Conservation (phyloP, 2,113 vertebrate species). For the Microtus montanus region DNA sequence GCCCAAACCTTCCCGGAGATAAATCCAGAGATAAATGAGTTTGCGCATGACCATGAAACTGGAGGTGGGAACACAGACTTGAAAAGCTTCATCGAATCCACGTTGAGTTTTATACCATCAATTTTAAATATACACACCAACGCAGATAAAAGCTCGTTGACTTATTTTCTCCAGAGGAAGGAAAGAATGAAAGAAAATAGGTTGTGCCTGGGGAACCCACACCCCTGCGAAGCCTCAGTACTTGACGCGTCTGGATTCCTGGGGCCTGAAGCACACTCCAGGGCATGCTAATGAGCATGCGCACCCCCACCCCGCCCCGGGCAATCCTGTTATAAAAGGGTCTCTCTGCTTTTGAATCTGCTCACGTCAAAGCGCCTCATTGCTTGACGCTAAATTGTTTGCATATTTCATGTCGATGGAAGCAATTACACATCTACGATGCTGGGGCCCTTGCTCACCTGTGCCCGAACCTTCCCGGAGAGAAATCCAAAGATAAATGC, state of each 20-base stretch:
- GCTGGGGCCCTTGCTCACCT: constrained; percentile 22
- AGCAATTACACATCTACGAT: constrained; percentile 42
- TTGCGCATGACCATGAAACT: constrained; percentile 48
- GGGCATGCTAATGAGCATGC: rapidly evolving
- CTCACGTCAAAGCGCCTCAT: background rate
- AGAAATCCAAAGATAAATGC: constrained; percentile 52
- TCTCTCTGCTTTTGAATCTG: background rate
- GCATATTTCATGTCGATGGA: background rate
- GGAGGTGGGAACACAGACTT: constrained; percentile 44
- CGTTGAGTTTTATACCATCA: constrained; percentile 30
- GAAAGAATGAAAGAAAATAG: constrained; percentile 49
- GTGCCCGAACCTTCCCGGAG: constrained; percentile 48
- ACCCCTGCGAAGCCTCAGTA: rapidly evolving
- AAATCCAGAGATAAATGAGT: constrained; percentile 33
- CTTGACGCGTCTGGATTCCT: background rate
- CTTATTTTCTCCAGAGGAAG: constrained; percentile 49
- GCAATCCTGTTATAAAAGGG: background rate
- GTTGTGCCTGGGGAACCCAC: background rate
- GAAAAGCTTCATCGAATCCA: constrained; percentile 52
- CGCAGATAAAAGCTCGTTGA: constrained; percentile 1
- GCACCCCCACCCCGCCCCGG: background rate
- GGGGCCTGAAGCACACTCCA: background rate
- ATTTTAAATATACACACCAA: constrained; percentile 32
- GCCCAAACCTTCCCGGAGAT: constrained; percentile 59
- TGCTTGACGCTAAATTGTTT: constrained; percentile 43